A percentile compares a stretch with the other conserved stretches of the same genome.
Conservation (phyloP, 2,113 vertebrate species). For the Oxygymnocypris stewartii region DNA sequence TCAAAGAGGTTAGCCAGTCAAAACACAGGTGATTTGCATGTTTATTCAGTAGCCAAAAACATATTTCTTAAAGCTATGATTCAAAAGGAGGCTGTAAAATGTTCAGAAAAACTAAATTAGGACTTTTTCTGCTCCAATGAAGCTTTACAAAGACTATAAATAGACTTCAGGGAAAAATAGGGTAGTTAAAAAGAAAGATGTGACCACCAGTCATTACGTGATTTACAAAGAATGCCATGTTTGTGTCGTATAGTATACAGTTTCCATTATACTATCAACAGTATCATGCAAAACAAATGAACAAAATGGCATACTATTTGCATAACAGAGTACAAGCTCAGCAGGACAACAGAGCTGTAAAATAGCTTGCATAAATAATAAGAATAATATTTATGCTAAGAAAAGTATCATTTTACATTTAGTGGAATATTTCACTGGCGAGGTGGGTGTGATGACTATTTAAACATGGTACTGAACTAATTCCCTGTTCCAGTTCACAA, state of each 20-base stretch:
- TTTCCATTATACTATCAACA: background rate
- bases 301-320: background rate
- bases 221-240: constrained; percentile 4
- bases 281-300: constrained; percentile 9
- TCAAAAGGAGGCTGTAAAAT: background rate
- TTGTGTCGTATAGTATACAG: background rate
- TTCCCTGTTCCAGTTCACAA: background rate
- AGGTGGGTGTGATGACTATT: background rate
- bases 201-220: background rate
- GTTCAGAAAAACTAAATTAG: background rate
- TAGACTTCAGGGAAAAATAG: background rate
- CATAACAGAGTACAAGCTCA: constrained; percentile 3
- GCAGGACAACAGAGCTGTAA: background rate
- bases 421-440: background rate
- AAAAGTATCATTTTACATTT: background rate
- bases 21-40: background rate
- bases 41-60: background rate
- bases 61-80: background rate
- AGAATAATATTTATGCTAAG: constrained; percentile 3
- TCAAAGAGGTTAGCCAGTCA: background rate
- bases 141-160: background rate
- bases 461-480: background rate
- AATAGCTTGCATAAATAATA: background rate
- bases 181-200: constrained; percentile 12
- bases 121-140: background rate